Base-by-base conservation (phyloP, 2,888 invertebrate genomes). In the Heliconius cydno region DNA sequence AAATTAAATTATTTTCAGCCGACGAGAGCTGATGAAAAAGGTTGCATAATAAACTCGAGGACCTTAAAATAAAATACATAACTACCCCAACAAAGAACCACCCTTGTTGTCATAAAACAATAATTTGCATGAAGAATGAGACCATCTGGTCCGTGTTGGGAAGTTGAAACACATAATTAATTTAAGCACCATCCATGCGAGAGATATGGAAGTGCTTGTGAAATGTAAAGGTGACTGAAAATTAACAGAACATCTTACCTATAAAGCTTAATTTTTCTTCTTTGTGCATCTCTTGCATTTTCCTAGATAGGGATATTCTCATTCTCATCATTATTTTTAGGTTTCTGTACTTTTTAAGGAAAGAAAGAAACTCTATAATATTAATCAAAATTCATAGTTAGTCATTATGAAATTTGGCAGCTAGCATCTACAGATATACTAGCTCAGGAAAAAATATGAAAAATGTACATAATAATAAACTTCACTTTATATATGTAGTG, bases 41-140 rank as follows among this genome's bases (percentile, higher is more conserved):
- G 74, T 79, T 30, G 9, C 41, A 52, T 30, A 52, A 28, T 57
- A 76, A 34, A 66, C 7, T 28, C 30, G 72, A 30, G 28, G 66
- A 60, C 63, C 77, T 71, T 65, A 70, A 72, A 63, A n/a, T 77
- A 72, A 77, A 77, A 72, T 71, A 77, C 63, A 30, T 71, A 63
- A 71, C 46, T 71, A 46, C 73, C 25, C 38, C 65, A 63, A 75
- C 74, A 79, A 68, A 68, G 46, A 68, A 63, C 79, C 65, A 22
- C 57, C 57, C 73, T 67, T 72, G 80, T 82, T 80, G 78, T 71
- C 79, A 79, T 83, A 82, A 83, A 83, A 84, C 78, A 82, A 83
- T 77, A 75, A 84, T 84, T 84, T 84, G 81, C 83, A 83, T 84
- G 82, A 81, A 78, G 79, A 83, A 82, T 81, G 80, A 74, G 79